phyloP scores from a whole-genome alignment of 1,140 invertebrate genomes.

The Polyergus mexicanus region DNA sequence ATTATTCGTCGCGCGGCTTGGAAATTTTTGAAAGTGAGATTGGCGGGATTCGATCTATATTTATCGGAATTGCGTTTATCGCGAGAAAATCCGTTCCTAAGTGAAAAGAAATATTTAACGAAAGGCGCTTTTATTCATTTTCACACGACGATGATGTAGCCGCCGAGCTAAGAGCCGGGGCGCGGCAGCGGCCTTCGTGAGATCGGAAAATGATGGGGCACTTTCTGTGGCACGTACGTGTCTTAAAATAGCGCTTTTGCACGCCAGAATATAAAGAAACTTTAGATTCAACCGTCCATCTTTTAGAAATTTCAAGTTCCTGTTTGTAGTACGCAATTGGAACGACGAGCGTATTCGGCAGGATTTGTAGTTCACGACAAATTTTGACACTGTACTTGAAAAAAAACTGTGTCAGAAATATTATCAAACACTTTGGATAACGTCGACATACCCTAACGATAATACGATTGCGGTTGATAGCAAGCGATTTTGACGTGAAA shows the following conservation, averaged over 20 bases:
- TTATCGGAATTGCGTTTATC: background rate
- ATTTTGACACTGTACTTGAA: slow-evolving; percentile 36
- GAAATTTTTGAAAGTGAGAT: background rate
- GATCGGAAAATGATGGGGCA: slow-evolving; percentile 21
- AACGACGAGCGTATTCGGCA: background rate
- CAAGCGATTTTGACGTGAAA: background rate
- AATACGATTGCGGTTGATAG: slow-evolving; percentile 8
- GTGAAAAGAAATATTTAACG: slow-evolving; percentile 11
- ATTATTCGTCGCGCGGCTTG: background rate
- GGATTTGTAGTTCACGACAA: slow-evolving; percentile 40
- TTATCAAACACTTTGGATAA: slow-evolving; percentile 23
- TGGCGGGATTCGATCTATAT: background rate
- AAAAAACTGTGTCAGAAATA: slow-evolving; percentile 24
- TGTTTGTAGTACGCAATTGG: slow-evolving; percentile 29
- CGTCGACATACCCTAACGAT: slow-evolving; percentile 22
- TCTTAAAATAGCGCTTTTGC: slow-evolving; percentile 59
- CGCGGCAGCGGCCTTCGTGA: background rate
- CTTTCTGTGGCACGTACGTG: slow-evolving; percentile 54
- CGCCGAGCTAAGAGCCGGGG: background rate
- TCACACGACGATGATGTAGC: background rate
- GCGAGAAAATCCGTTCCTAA: background rate
- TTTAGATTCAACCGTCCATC: slow-evolving; percentile 57
- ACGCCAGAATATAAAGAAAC: slow-evolving; percentile 44
- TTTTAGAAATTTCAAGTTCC: slow-evolving; percentile 26
- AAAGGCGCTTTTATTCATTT: slow-evolving; percentile 34